Conservation (phyloP, 2,113 vertebrate genomes). For the Pyrgilauda ruficollis region DNA sequence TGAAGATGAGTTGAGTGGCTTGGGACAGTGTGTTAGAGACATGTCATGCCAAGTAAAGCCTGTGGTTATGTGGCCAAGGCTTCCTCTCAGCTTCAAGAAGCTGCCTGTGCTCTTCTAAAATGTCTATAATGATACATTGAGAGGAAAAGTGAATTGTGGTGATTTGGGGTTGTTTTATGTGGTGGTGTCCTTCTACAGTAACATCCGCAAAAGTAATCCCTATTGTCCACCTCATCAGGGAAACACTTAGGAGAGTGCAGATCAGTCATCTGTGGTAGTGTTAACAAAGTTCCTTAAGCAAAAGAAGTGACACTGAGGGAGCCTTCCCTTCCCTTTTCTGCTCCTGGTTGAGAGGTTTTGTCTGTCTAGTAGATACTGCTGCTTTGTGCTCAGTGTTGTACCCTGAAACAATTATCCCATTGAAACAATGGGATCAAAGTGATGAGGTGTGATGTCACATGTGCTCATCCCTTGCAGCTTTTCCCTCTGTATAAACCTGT, state of each 20-base stretch:
- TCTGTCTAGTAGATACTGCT: background rate
- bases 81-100: background rate
- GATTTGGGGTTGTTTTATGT: background rate
- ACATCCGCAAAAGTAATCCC: background rate
- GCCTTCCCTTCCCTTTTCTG: background rate
- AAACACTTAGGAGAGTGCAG: background rate
- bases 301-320: background rate
- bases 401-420: background rate
- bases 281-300: background rate
- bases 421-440: background rate
- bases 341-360: background rate
- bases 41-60: background rate
- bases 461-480: background rate
- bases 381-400: background rate
- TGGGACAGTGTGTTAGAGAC: background rate
- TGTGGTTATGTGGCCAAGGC: background rate
- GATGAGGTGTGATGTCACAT: background rate
- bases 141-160: background rate
- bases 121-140: background rate
- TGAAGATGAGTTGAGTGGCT: background rate
- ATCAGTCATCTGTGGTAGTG: background rate
- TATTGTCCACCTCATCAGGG: background rate
- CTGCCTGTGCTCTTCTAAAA: background rate
- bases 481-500: background rate
- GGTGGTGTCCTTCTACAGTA: background rate